Evolutionary conservation across 2,888 invertebrate species (phyloP).

Genomic region (Patella caerulea): DNA sequence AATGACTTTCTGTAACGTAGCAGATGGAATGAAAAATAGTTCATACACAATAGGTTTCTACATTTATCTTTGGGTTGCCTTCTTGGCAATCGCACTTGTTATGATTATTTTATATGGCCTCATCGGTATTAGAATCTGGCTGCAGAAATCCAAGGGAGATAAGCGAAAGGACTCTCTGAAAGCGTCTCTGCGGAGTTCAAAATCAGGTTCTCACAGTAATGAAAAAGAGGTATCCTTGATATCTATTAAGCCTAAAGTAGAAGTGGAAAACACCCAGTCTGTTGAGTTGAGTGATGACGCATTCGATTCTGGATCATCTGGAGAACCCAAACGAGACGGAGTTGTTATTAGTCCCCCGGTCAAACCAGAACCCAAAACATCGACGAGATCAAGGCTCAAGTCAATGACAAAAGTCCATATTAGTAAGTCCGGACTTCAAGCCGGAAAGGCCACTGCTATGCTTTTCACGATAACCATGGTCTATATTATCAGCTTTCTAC

Average conservation of each 20-base stretch:
- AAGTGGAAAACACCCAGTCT: neutral
- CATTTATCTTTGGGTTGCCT: conserved; percentile 39
- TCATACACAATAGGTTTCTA: conserved; percentile 40
- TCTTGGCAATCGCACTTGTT: conserved; percentile 33
- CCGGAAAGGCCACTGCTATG: conserved; percentile 48
- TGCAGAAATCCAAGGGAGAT: conserved; percentile 16
- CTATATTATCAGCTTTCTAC: conserved; percentile 49
- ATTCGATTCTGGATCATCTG: conserved; percentile 1
- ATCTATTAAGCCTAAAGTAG: neutral
- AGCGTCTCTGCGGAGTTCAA: neutral
- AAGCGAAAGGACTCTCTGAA: conserved; percentile 12
- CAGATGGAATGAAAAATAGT: conserved; percentile 29
- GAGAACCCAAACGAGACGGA: neutral
- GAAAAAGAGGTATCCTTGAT: neutral
- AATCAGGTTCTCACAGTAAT: neutral
- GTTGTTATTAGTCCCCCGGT: neutral
- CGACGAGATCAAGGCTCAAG: neutral
- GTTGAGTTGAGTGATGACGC: neutral
- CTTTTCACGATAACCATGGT: conserved; percentile 47
- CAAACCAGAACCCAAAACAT: neutral
- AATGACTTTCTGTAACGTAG: conserved; percentile 41
- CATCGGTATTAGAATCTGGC: conserved; percentile 32
- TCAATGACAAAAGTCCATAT: conserved; percentile 13
- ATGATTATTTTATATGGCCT: conserved; percentile 41
- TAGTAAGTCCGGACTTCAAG: conserved; percentile 20